Base-by-base conservation (phyloP, 2,113 vertebrate species). In the Rhinolophus sinicus region DNA sequence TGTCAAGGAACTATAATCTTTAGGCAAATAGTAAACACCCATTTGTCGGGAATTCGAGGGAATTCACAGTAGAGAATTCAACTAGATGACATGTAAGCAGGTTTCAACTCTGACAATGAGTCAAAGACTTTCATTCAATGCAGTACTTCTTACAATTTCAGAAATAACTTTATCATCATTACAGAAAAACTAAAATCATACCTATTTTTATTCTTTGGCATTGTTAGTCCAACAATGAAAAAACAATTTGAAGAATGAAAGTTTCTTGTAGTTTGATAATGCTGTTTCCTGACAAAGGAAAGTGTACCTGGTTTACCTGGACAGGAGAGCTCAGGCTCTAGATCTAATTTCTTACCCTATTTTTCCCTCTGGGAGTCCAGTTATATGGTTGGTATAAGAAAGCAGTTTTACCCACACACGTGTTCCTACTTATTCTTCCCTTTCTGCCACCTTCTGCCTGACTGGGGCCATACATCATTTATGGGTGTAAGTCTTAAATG, bases 171-270 rank as follows among this genome's bases (percentile, higher is more conserved):
- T 44, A 62, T 38, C n/a, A 47, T n/a, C 22, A 35, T 60, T 40
- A 65, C 8, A 93, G 67, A 94, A 96, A 97, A 92, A 77, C 40
- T 91, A 80, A 93, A 85, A 22, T 60, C 76, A 65, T 10, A 28
- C 18, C 10, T 73, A 77, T 33, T 64, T 94, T 95, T 26, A 78
- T 83, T 60, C 72, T 81, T 67, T 75, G 44, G 44, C 50, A 87
- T 93, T 54, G 9, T 82, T 60, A 80, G 64, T 15, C 28, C 26
- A 83, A 26, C n/a, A 22, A 70, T 26, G 14, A 86, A 64, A 88
- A 94, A 89, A 75, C 1, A 18, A 35, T 40, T n/a, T 44, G 16
- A 75, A 78, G 28, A 73, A 92, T 28, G 70, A 35, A 67, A 65
- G 47, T 64, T 19, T 64, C 62, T 72, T 65, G 35, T 30, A 72